These are phyloP conservation scores for Rhorus exstirpatorius DNA, from an alignment of 2,888 invertebrate genomes.

Conservation along the genomic window DNA sequence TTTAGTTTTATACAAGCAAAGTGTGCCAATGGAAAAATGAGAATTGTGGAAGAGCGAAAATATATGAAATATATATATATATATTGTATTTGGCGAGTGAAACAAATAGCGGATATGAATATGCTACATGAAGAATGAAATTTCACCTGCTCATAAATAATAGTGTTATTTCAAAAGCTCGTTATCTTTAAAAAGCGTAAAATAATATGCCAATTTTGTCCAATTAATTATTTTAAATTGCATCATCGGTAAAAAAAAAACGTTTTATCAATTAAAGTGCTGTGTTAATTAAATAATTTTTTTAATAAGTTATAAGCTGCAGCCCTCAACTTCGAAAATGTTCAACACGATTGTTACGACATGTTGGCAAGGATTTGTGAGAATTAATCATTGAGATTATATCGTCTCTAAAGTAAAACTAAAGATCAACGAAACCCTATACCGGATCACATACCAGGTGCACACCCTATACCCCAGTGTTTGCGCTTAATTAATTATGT, in stretches of 20 bases:
- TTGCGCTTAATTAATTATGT: conserved; percentile 75
- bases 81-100: conserved; percentile 29
- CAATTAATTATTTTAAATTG: neutral
- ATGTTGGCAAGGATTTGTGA: conserved; percentile 20
- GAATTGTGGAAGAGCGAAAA: neutral
- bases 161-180: conserved; percentile 11
- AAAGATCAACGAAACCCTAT: conserved; percentile 8
- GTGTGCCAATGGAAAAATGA: conserved; percentile 19
- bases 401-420: conserved; percentile 15
- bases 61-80: conserved; percentile 66
- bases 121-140: conserved; percentile 38
- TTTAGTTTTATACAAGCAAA: neutral
- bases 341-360: conserved; percentile 46
- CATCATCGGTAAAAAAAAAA: neutral
- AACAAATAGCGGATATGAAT: conserved; percentile 20
- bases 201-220: neutral
- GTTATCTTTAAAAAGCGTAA: conserved; percentile 1
- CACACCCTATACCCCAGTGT: conserved; percentile 83
- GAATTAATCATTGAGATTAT: conserved; percentile 30
- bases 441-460: conserved; percentile 61
- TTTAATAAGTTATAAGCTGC: conserved; percentile 3
- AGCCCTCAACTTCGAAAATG: conserved; percentile 63
- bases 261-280: neutral
- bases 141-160: conserved; percentile 26
- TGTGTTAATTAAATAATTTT: neutral